Conservation (phyloP, 2,113 vertebrate species). For the Chionis minor region DNA sequence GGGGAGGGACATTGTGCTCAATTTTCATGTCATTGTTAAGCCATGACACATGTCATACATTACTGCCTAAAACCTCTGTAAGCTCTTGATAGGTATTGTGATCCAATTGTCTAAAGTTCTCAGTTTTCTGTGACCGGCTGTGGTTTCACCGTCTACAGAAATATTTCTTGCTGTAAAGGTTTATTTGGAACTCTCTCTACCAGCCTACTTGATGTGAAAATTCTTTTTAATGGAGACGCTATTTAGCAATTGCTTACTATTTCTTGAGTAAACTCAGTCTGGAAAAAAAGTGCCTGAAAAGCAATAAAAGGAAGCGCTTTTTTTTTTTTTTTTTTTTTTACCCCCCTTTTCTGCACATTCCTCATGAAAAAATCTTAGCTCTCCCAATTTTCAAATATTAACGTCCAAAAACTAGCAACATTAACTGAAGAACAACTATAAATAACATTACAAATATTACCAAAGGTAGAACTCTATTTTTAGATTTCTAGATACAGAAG, state of each 20-base stretch:
- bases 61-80: neutral
- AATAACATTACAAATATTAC: neutral
- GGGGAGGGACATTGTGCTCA: neutral
- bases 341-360: neutral
- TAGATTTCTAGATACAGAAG: neutral
- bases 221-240: neutral
- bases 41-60: neutral
- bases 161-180: neutral
- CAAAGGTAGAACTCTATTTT: neutral
- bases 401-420: neutral
- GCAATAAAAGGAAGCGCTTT: neutral
- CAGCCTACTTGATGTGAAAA: neutral
- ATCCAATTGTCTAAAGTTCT: neutral
- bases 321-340: neutral
- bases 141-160: neutral
- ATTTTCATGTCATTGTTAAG: neutral
- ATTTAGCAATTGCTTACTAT: neutral
- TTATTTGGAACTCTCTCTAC: neutral
- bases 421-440: neutral
- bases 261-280: neutral
- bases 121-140: neutral
- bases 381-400: neutral
- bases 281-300: constrained; percentile 9
- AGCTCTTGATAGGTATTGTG: neutral
- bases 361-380: neutral